Base-by-base conservation (phyloP, 2,797 vertebrate species). In the Notamacropus eugenii region DNA sequence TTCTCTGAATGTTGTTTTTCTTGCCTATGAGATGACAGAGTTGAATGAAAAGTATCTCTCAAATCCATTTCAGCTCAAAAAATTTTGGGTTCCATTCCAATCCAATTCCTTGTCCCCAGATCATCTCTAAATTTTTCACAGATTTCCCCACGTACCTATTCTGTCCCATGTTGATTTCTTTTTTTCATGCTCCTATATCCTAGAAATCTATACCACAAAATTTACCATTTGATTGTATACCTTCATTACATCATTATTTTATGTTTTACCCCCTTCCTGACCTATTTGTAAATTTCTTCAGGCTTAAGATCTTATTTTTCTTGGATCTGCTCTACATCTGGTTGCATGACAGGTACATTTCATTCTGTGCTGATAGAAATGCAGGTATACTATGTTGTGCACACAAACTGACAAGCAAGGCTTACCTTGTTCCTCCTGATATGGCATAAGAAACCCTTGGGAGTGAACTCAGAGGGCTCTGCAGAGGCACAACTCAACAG, bases 171-270 rank as follows among this genome's bases (percentile, higher is more conserved):
- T 27, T 34, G 90, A 31, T 82, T 54, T 94, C 52, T 94, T 95
- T 91, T 95, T 87, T 96, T 28, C 94, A 57, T 96, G 94, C 90
- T 90, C 54, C n/a, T 92, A 92, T 40, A 24, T 90, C 74, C 31
- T 92, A 95, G 82, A 1, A 90, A n/a, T 92, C 93, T 94, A 94
- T 94, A 59, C 87, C 94, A 92, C 59, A 92, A 90, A 93, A 58
- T 93, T 95, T 87, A 27, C 46, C 93, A 62, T 59, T 90, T 10
- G 58, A 93, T 62, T 52, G 40, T 82, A 16, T 56, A 91, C 92
- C 97, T 93, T 93, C 67, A 2, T 90, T 62, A n/a, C 54, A 56
- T 93, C 92, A 95, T 93, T 97, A 62, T 95, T 55, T 97, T 59
- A 58, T 93, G 91, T n/a, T 95, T 91, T 87, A 87, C 10, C 22